Percentiles rank a stretch among this genome's conserved stretches.
phyloP scores from a whole-genome alignment of 2,113 vertebrate species.

The Lynx canadensis region DNA sequence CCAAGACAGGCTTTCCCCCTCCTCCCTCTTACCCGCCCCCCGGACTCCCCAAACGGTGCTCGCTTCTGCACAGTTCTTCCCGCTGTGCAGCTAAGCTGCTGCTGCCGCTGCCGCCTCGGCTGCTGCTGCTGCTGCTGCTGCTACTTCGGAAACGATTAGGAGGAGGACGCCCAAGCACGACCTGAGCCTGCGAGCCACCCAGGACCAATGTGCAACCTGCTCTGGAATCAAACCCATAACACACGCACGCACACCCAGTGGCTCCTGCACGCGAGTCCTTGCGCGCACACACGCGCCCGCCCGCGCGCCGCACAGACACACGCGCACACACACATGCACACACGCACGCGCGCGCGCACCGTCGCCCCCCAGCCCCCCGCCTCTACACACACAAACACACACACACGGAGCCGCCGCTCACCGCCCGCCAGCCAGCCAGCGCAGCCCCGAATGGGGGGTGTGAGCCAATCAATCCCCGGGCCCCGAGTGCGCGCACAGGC shows the following conservation, averaged over 20 bases:
- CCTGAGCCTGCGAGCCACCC: conserved; percentile 81
- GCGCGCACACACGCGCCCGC: conserved; percentile 68
- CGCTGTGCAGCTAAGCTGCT: conserved; percentile 62
- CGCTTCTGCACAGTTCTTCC: conserved; percentile 71
- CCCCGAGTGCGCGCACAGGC: conserved; percentile 65
- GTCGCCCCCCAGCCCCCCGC: not conserved
- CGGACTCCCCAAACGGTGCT: conserved; percentile 78
- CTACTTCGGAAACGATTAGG: conserved; percentile 75
- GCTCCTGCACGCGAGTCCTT: conserved; percentile 71
- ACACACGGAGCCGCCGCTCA: not conserved
- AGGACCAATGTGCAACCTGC: conserved; percentile 83
- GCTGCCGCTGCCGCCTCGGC: conserved; percentile 33
- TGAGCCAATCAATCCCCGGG: conserved; percentile 79
- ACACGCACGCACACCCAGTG: conserved; percentile 78
- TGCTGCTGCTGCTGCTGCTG: not conserved
- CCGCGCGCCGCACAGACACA: conserved; percentile 31
- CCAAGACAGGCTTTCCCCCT: conserved; percentile 70
- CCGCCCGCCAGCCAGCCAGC: conserved; percentile 60
- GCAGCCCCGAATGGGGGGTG: conserved; percentile 61
- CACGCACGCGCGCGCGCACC: not conserved
- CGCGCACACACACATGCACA: not conserved
- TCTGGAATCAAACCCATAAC: conserved; percentile 82
- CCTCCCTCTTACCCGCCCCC: conserved; percentile 77
- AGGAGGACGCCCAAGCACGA: conserved; percentile 78
- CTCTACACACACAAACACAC: not conserved